phyloP scores from a whole-genome alignment of 2,797 vertebrate genomes.

The Garrulus glandarius region DNA sequence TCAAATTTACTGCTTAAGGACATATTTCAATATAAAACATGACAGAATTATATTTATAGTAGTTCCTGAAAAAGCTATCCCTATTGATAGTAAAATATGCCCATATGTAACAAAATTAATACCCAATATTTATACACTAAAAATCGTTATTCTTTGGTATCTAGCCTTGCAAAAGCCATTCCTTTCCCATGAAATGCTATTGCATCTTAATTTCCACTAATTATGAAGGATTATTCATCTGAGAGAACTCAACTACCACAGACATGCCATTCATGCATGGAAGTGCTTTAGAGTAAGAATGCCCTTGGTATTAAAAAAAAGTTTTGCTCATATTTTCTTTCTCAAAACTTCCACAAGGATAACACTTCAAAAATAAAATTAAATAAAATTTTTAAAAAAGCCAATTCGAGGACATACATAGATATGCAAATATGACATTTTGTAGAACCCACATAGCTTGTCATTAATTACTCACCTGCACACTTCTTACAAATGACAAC shows the following conservation, averaged over 20 bases:
- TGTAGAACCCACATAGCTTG: neutral
- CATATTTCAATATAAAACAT: neutral
- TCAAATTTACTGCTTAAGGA: neutral
- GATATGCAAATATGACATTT: conserved; percentile 32
- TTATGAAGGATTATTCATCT: neutral
- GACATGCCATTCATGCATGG: neutral
- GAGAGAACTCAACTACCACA: neutral
- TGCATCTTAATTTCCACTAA: neutral
- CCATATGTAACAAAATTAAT: neutral
- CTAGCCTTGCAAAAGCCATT: neutral
- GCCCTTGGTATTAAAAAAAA: neutral
- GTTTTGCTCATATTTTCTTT: neutral
- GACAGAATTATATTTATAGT: neutral
- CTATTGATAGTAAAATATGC: neutral
- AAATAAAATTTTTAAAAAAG: neutral
- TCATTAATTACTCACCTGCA: conserved; percentile 84
- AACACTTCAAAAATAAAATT: neutral
- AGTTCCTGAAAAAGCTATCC: neutral
- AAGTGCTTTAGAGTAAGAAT: neutral
- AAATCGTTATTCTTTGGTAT: neutral
- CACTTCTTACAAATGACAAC: conserved; percentile 98
- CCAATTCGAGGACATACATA: neutral
- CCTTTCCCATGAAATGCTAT: neutral
- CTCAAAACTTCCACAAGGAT: neutral
- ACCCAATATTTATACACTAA: neutral